Evolutionary conservation across 2,797 vertebrate species (phyloP).

Genomic region (Tokudaia tokunoshimensis): DNA sequence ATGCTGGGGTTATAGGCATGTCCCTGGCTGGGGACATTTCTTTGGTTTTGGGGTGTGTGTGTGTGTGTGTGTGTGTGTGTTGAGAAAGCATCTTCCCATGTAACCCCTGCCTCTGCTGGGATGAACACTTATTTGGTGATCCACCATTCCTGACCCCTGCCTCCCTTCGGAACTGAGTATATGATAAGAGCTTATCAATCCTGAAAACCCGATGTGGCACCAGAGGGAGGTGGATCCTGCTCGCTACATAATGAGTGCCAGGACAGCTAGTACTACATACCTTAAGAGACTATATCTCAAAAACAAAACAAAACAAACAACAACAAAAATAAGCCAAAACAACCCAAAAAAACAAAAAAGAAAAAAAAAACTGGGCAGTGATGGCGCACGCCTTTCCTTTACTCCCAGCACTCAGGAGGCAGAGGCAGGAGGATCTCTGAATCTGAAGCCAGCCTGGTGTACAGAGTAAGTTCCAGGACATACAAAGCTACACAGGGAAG

Average conservation of each 20-base stretch:
- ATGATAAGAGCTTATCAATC: too few species aligned
- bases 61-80: background rate
- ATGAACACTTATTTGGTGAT: background rate
- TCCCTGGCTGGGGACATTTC: background rate
- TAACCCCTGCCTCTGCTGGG: background rate
- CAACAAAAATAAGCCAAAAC: background rate
- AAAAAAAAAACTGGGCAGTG: background rate
- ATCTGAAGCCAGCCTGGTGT: background rate
- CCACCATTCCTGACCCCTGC: background rate
- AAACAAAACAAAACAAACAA: too few species aligned
- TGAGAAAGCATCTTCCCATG: background rate
- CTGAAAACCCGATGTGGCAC: background rate
- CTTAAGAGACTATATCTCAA: too few species aligned
- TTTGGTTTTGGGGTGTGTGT: background rate
- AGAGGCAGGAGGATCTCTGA: background rate
- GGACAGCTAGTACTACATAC: background rate
- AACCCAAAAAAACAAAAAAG: too few species aligned
- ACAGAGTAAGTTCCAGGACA: background rate
- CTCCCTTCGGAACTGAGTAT: too few species aligned
- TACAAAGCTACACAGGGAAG: background rate
- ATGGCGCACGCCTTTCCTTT: accelerated
- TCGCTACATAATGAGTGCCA: background rate
- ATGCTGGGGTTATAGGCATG: background rate
- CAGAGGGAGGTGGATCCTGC: background rate
- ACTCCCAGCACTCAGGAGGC: background rate